phyloP scores from a whole-genome alignment of 2,888 invertebrate species.

The Poecilus cupreus region DNA sequence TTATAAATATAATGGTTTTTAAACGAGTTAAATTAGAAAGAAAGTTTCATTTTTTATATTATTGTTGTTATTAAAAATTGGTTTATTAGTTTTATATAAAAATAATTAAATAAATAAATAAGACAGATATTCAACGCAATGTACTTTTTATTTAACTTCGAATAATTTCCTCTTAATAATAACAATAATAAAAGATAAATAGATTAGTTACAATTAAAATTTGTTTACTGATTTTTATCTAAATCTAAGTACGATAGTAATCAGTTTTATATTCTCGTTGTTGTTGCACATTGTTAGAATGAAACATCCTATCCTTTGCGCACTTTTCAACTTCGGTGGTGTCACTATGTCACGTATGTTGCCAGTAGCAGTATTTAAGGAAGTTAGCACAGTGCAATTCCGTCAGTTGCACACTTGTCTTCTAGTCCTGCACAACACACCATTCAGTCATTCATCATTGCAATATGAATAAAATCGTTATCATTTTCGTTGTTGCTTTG shows the following conservation, averaged over 20 bases:
- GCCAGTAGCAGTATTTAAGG: background rate
- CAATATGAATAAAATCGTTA: background rate
- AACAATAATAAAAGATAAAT: too few species aligned
- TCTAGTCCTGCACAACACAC: background rate
- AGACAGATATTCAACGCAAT: too few species aligned
- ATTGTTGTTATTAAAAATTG: too few species aligned
- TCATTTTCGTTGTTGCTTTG: background rate
- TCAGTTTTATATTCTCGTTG: background rate
- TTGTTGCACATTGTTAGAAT: background rate
- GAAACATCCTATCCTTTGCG: background rate
- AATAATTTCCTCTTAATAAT: too few species aligned
- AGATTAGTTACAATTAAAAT: too few species aligned
- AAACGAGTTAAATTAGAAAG: too few species aligned
- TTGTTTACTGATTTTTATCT: too few species aligned
- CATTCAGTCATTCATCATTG: background rate
- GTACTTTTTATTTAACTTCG: too few species aligned
- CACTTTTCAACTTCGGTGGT: background rate
- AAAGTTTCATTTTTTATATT: too few species aligned
- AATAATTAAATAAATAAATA: too few species aligned
- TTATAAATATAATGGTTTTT: too few species aligned
- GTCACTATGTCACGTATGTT: background rate
- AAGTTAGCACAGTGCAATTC: background rate
- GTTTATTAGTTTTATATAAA: too few species aligned
- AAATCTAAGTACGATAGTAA: background rate
- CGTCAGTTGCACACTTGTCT: slow-evolving; percentile 26